Conservation (phyloP, 2,888 invertebrate species). For the Linyphia triangularis region DNA sequence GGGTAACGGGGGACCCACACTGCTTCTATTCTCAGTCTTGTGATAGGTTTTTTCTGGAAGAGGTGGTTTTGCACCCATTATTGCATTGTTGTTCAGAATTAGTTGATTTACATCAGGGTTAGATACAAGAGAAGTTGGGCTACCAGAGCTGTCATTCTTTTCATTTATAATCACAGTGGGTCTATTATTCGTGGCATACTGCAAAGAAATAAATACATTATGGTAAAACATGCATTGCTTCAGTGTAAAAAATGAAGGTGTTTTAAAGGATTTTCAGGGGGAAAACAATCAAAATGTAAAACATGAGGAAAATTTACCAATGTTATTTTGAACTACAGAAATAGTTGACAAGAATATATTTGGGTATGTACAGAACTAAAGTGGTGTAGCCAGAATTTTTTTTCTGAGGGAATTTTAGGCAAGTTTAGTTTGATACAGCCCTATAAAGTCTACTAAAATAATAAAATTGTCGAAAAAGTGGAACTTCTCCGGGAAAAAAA, state of each 20-base stretch:
- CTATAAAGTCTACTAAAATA: too few species aligned
- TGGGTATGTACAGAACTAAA: too few species aligned
- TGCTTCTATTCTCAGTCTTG: slow-evolving; percentile 30
- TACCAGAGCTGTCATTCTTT: neutral
- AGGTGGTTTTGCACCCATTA: slow-evolving; percentile 44
- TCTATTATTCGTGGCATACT: slow-evolving; percentile 1
- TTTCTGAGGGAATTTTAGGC: too few species aligned
- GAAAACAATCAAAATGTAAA: neutral
- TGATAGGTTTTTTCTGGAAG: slow-evolving; percentile 48
- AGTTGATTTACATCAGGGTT: neutral
- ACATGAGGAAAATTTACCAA: neutral
- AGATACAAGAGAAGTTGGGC: neutral
- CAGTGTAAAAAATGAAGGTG: too few species aligned
- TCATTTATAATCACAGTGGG: slow-evolving; percentile 18
- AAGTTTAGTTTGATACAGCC: too few species aligned
- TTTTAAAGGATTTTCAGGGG: neutral
- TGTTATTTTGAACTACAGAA: neutral
- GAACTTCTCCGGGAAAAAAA: too few species aligned
- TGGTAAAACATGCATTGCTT: neutral
- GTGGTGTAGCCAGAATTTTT: too few species aligned
- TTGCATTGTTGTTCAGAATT: slow-evolving; percentile 1
- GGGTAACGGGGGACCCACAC: slow-evolving; percentile 41
- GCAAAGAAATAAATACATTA: neutral
- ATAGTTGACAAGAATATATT: neutral
- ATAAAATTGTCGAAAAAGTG: too few species aligned